Conservation (phyloP, 2,797 vertebrate species). For the Macrochelys suwanniensis region DNA sequence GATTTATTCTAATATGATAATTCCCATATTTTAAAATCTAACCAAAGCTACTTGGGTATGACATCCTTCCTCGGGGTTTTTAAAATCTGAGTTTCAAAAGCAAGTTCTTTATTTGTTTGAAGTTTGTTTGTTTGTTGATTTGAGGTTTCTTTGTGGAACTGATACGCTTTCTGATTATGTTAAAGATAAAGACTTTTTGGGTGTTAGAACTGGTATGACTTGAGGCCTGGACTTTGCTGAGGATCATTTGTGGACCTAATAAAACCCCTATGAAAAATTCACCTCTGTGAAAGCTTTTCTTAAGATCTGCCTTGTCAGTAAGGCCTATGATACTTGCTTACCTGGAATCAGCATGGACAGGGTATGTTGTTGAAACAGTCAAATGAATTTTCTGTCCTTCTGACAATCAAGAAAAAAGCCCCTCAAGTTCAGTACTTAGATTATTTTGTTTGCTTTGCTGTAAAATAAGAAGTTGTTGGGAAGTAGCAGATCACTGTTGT, state of each 20-base stretch:
- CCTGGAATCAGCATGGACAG: constrained; percentile 57
- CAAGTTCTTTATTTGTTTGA: neutral
- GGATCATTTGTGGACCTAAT: constrained; percentile 45
- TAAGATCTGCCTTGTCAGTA: constrained; percentile 66
- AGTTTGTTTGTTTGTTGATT: neutral
- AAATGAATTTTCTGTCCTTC: constrained; percentile 22
- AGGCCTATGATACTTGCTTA: constrained; percentile 55
- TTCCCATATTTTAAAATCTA: neutral
- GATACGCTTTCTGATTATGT: constrained; percentile 16
- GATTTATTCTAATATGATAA: neutral
- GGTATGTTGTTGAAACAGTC: constrained; percentile 59
- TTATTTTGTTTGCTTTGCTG: constrained; percentile 10
- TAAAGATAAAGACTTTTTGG: constrained; percentile 24
- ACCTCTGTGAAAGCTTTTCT: constrained; percentile 17
- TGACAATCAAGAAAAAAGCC: neutral
- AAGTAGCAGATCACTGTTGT: constrained; percentile 15
- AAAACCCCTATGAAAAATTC: constrained; percentile 68
- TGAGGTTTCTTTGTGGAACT: constrained; percentile 38
- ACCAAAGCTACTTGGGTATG: constrained; percentile 48
- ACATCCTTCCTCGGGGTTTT: constrained; percentile 66
- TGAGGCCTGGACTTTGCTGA: constrained; percentile 43
- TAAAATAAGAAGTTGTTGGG: neutral
- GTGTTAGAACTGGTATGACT: constrained; percentile 49
- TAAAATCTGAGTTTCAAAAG: neutral
- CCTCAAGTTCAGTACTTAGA: rapidly evolving